Evolutionary conservation across 2,113 vertebrate species (phyloP).

Genomic region (Tringa solitaria): DNA sequence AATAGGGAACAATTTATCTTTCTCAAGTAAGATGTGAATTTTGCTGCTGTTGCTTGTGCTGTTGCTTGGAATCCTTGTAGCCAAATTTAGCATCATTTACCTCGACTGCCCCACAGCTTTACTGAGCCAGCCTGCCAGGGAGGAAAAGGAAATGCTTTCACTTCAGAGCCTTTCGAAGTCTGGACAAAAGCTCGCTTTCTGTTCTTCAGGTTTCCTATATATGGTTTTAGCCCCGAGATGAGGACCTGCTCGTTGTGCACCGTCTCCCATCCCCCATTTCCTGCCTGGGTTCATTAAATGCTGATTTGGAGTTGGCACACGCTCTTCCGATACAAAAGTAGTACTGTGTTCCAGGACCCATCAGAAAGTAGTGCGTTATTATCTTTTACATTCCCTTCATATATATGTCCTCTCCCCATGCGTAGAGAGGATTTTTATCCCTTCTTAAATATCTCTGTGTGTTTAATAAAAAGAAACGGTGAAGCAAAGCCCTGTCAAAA

Average conservation of each 20-base stretch:
- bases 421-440: constrained; percentile 1
- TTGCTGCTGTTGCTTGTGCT: not conserved
- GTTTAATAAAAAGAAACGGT: constrained; percentile 28
- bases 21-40: not conserved
- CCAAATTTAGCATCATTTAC: constrained; percentile 16
- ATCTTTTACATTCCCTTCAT: constrained; percentile 71
- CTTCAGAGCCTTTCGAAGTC: constrained; percentile 9
- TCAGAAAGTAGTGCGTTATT: constrained; percentile 74
- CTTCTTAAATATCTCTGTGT: constrained; percentile 4
- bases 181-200: constrained; percentile 78
- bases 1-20: not conserved
- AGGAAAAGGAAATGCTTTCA: constrained; percentile 59
- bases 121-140: not conserved
- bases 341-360: constrained; percentile 70
- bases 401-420: constrained; percentile 54
- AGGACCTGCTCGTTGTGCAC: constrained; percentile 72
- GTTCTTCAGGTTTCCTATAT: constrained; percentile 73
- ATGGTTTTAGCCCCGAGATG: constrained; percentile 76
- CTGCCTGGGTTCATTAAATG: constrained; percentile 83
- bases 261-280: constrained; percentile 80
- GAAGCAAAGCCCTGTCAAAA: constrained; percentile 8
- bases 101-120: not conserved
- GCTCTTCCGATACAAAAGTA: constrained; percentile 78
- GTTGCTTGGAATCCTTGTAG: not conserved
- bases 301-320: constrained; percentile 75